Percentiles rank a stretch among this genome's conserved stretches.
phyloP scores from a whole-genome alignment of 2,888 invertebrate species.

The Homarus gammarus region DNA sequence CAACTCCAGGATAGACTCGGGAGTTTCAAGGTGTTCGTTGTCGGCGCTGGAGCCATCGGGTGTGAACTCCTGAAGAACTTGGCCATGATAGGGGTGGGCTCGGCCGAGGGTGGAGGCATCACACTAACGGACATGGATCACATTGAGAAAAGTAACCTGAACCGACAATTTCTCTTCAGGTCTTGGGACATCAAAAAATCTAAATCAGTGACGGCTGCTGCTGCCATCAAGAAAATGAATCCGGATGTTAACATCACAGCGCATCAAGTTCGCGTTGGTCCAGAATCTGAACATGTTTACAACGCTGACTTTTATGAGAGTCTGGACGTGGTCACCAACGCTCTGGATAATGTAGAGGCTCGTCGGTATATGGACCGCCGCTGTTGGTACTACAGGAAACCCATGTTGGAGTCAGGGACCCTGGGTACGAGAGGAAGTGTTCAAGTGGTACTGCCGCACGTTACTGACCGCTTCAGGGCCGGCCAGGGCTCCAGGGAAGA shows the following conservation, averaged over 20 bases:
- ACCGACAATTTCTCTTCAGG: conserved; percentile 96
- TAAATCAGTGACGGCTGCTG: conserved; percentile 94
- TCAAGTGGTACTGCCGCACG: conserved; percentile 82
- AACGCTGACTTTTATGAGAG: conserved; percentile 95
- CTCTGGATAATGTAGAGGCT: conserved; percentile 98
- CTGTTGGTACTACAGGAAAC: conserved; percentile 97
- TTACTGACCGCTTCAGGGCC: too few species aligned
- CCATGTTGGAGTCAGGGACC: conserved; percentile 98
- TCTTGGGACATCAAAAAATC: conserved; percentile 94
- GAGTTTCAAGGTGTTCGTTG: too few species aligned
- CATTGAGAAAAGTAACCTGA: conserved; percentile 97
- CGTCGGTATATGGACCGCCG: conserved; percentile 82
- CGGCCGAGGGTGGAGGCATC: too few species aligned
- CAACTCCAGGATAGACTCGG: too few species aligned
- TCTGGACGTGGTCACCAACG: conserved; percentile 96
- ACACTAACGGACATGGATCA: conserved; percentile 97
- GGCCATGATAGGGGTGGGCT: too few species aligned
- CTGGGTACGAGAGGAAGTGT: conserved; percentile 98
- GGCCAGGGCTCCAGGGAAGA: too few species aligned
- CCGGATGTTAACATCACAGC: conserved; percentile 84
- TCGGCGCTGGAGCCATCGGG: too few species aligned
- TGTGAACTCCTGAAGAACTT: too few species aligned
- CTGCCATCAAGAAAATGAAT: conserved; percentile 83
- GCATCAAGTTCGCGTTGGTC: conserved; percentile 93
- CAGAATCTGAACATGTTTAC: conserved; percentile 95